Evolutionary conservation across 2,113 vertebrate genomes (phyloP).

Genomic region (Shinisaurus crocodilurus): DNA sequence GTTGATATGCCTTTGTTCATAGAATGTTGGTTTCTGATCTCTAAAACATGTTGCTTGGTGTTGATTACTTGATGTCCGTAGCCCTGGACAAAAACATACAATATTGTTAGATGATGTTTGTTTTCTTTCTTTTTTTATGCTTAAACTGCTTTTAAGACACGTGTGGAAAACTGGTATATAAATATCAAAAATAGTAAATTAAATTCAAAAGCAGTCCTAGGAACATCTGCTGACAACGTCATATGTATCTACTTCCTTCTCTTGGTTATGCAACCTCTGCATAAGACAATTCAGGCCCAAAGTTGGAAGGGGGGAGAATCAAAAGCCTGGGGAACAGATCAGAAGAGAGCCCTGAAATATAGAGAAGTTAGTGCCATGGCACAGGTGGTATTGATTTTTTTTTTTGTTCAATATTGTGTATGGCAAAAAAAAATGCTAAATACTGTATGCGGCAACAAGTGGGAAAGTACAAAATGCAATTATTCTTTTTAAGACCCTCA

Average conservation of each 20-base stretch:
- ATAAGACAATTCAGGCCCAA: background rate
- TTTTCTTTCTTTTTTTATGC: background rate
- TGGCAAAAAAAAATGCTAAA: background rate
- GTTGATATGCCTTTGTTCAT: background rate
- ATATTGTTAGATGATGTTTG: too few relatives aligned
- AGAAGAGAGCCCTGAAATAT: background rate
- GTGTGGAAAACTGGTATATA: background rate
- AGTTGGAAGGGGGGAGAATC: background rate
- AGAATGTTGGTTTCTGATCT: background rate
- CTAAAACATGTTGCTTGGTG: background rate
- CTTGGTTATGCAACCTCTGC: background rate
- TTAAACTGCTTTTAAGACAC: background rate
- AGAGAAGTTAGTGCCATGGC: background rate
- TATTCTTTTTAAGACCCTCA: background rate
- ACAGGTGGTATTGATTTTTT: background rate
- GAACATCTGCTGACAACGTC: background rate
- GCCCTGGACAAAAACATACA: background rate
- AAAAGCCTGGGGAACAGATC: background rate
- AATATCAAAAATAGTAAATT: background rate
- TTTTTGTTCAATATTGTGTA: conserved; percentile 6
- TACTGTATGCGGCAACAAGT: background rate
- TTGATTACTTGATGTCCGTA: background rate
- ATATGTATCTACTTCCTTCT: background rate
- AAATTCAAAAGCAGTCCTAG: background rate
- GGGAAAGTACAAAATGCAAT: conserved; percentile 5